Percentiles rank a stretch among this genome's conserved stretches.
These are phyloP conservation scores for Linnaemya vulpina DNA, from an alignment of 2,888 invertebrate species.

Conservation along the genomic window DNA sequence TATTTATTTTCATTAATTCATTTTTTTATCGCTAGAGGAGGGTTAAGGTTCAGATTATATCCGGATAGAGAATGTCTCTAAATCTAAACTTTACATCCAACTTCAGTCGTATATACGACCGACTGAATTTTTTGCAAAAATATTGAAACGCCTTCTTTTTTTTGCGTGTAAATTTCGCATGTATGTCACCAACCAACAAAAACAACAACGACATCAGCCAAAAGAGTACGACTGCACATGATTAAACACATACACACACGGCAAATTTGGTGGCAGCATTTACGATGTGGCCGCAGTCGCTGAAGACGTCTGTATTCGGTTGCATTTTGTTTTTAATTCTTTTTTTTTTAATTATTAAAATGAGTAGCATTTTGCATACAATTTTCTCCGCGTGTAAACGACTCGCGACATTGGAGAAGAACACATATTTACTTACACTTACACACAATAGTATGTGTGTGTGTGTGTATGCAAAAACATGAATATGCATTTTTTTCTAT, in stretches of 20 bases:
- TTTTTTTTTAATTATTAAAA: constrained; percentile 36
- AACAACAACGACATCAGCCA: not conserved
- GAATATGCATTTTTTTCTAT: constrained; percentile 10
- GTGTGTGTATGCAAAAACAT: not conserved
- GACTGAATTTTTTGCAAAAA: too few species aligned
- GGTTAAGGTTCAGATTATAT: too few species aligned
- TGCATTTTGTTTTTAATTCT: constrained; percentile 41
- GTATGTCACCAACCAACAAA: constrained; percentile 75
- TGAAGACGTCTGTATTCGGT: constrained; percentile 7
- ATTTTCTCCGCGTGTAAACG: constrained; percentile 60
- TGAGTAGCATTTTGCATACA: constrained; percentile 36
- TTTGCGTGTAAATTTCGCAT: constrained; percentile 63
- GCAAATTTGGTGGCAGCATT: constrained; percentile 22
- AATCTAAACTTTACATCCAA: too few species aligned
- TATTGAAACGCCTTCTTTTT: not conserved
- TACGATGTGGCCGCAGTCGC: constrained; percentile 1
- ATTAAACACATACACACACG: constrained; percentile 21
- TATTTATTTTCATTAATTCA: too few species aligned
- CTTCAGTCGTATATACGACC: too few species aligned
- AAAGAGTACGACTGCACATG: constrained; percentile 22
- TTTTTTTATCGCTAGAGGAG: too few species aligned
- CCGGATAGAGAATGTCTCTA: too few species aligned
- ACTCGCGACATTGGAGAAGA: constrained; percentile 70
- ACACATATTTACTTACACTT: constrained; percentile 20
- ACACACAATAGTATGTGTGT: constrained; percentile 4